A percentile compares a stretch with the other conserved stretches of the same genome.
Conservation (phyloP, 1,140 invertebrate species). For the Odontomachus brunneus region DNA sequence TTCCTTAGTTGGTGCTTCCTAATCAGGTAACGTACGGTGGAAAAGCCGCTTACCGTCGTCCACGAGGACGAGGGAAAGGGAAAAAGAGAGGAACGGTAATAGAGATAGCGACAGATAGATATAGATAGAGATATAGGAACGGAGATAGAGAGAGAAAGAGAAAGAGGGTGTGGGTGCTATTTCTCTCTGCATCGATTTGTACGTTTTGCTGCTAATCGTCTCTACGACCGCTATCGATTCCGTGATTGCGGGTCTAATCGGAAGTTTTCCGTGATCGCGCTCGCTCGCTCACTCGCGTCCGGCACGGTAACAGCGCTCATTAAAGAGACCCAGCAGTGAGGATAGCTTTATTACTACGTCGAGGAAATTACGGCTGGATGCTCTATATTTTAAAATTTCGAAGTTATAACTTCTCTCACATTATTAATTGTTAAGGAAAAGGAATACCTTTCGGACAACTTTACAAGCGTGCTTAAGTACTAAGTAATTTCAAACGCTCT, state of each 20-base stretch:
- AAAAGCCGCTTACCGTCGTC: slow-evolving; percentile 5
- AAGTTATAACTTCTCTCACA: too few relatives aligned
- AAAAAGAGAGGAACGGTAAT: too few relatives aligned
- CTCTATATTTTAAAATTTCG: too few relatives aligned
- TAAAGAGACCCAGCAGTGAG: slow-evolving; percentile 19
- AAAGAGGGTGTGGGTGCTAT: not conserved
- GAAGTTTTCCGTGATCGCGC: slow-evolving; percentile 29
- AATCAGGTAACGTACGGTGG: slow-evolving; percentile 21
- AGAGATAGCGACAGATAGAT: too few relatives aligned
- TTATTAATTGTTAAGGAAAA: too few relatives aligned
- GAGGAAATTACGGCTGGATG: too few relatives aligned
- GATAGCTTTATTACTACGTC: slow-evolving; percentile 40
- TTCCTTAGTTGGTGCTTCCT: not conserved
- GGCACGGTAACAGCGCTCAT: not conserved
- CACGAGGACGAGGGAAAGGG: not conserved
- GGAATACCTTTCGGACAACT: too few relatives aligned
- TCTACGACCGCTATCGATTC: slow-evolving; percentile 10
- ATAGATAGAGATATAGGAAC: not conserved
- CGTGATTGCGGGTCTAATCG: slow-evolving; percentile 32
- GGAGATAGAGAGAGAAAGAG: not conserved
- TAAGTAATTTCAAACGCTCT: too few relatives aligned
- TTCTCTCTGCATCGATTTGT: slow-evolving; percentile 24
- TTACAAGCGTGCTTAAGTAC: too few relatives aligned
- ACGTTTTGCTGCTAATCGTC: slow-evolving; percentile 13
- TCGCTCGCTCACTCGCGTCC: not conserved